These are phyloP conservation scores for Caenorhabditis brenneri DNA, from an alignment of 1,140 invertebrate genomes.

Conservation along the genomic window DNA sequence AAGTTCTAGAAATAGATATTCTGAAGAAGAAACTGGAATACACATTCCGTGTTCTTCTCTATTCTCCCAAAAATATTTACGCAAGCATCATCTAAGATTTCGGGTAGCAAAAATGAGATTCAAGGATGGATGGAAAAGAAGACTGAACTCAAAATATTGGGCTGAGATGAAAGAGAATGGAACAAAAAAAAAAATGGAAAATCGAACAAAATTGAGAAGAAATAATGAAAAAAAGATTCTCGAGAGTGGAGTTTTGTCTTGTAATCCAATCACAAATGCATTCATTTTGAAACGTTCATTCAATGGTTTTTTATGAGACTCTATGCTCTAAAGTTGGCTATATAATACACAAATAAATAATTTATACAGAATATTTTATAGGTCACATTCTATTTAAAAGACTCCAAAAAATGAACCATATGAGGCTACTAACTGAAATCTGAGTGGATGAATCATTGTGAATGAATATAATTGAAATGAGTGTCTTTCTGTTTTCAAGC, in stretches of 20 bases:
- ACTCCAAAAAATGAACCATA: not conserved
- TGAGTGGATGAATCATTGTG: not conserved
- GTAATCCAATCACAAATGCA: not conserved
- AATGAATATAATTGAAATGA: too few relatives aligned
- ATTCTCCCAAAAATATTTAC: constrained; percentile 15
- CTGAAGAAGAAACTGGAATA: not conserved
- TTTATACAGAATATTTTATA: not conserved
- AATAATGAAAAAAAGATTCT: not conserved
- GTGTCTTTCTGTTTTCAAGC: too few relatives aligned
- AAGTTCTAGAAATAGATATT: not conserved
- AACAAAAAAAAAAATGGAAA: not conserved
- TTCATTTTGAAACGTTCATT: not conserved
- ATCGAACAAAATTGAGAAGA: not conserved
- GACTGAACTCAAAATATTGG: constrained; percentile 13
- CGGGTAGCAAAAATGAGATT: constrained; percentile 28
- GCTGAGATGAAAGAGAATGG: not conserved
- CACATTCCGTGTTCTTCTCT: not conserved
- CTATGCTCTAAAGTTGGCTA: not conserved
- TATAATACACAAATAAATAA: not conserved
- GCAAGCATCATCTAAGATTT: not conserved
- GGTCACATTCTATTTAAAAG: not conserved
- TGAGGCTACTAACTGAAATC: not conserved
- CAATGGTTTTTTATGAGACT: not conserved
- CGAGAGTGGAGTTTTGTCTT: not conserved
- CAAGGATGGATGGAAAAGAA: not conserved